A percentile compares a stretch with the other conserved stretches of the same genome.
Evolutionary conservation across 2,797 vertebrate genomes (phyloP).

Genomic region (Benthosema pterotum): DNA sequence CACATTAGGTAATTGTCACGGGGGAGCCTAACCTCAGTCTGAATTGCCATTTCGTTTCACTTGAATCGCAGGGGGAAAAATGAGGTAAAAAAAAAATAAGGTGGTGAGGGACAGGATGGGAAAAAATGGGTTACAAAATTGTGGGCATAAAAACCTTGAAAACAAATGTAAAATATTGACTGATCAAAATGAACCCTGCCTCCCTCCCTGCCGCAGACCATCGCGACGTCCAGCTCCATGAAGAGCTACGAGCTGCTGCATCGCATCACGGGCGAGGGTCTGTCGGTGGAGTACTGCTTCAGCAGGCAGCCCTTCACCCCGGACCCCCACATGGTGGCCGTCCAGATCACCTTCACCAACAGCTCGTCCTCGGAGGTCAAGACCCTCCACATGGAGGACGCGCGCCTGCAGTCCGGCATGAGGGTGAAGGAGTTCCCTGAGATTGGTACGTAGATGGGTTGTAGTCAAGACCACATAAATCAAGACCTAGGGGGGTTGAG

Average conservation of each 20-base stretch:
- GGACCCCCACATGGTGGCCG: conserved; percentile 90
- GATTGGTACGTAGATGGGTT: conserved; percentile 84
- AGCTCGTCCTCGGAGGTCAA: conserved; percentile 86
- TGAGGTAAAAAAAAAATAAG: too few relatives aligned
- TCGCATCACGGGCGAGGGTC: conserved; percentile 92
- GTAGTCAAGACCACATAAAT: too few relatives aligned
- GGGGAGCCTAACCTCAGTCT: too few relatives aligned
- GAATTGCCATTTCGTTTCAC: too few relatives aligned
- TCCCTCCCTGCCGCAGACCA: conserved; percentile 74
- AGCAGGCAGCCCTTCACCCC: conserved; percentile 89
- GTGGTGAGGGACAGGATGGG: too few relatives aligned
- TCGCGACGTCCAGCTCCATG: conserved; percentile 76
- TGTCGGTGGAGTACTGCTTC: conserved; percentile 93
- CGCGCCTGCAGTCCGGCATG: conserved; percentile 90
- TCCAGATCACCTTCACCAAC: conserved; percentile 95
- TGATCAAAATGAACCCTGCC: too few relatives aligned
- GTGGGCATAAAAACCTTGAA: too few relatives aligned
- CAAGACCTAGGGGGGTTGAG: too few relatives aligned
- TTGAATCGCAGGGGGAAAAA: too few relatives aligned
- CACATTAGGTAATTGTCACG: too few relatives aligned
- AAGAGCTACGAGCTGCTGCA: conserved; percentile 92
- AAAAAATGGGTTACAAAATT: too few relatives aligned
- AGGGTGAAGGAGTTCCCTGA: conserved; percentile 92
- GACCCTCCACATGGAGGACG: conserved; percentile 85
- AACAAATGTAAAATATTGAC: too few relatives aligned